phyloP scores from a whole-genome alignment of 2,113 vertebrate genomes.

The Mustela lutreola region DNA sequence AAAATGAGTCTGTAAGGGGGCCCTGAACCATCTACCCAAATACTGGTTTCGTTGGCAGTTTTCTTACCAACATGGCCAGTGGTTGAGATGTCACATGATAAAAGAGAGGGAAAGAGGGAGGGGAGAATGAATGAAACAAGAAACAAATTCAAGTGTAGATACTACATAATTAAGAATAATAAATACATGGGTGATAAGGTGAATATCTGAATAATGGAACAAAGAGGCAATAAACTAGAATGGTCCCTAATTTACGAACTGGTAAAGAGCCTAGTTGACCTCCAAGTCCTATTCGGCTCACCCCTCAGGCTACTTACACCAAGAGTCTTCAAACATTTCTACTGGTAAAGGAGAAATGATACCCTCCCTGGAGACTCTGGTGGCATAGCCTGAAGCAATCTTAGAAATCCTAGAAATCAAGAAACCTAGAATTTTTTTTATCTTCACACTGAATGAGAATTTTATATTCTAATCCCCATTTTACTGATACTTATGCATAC shows the following conservation, averaged over 20 bases:
- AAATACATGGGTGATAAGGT: not conserved
- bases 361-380: not conserved
- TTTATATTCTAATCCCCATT: not conserved
- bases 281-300: not conserved
- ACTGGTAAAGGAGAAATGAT: not conserved
- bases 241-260: not conserved
- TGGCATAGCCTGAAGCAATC: not conserved
- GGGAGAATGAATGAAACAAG: not conserved
- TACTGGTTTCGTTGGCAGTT: not conserved
- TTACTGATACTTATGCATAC: not conserved
- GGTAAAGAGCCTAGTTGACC: not conserved
- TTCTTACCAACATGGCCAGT: not conserved
- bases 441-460: not conserved
- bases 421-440: not conserved
- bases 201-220: not conserved
- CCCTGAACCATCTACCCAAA: not conserved
- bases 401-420: not conserved
- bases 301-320: not conserved
- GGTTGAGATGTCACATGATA: not conserved
- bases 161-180: not conserved
- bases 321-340: not conserved
- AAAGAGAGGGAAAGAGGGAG: not conserved
- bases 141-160: not conserved
- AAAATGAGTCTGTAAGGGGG: not conserved
- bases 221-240: not conserved